Evolutionary conservation across 2,888 invertebrate genomes (phyloP), one percentile per base, ranked within the genome.

Genomic region (Drosophila rubida): DNA sequence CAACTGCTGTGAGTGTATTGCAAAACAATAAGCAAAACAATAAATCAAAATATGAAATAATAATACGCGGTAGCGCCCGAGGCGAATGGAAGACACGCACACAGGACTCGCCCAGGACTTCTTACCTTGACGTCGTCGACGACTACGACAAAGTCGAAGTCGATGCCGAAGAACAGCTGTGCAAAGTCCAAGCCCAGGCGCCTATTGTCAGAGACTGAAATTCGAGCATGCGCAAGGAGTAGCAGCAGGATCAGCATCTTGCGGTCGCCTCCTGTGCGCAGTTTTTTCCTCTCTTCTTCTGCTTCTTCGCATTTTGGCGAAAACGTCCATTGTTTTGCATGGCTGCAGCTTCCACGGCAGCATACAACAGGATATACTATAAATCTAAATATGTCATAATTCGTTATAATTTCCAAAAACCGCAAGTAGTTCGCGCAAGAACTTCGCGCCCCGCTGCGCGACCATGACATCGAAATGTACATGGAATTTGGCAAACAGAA

Each of bases 321-420:
- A 62, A 58, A 49, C n/a, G 45, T 54, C 60, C 68, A 57, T 71
- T 71, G 71, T 73, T 37, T 49, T 32, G 37, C 30, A 22, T 53
- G 53, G 11, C 30, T 32, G 22, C 60, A 50, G 50, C 58, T 41
- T 51, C 50, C 50, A 39, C 23, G 14, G 46, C 25, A 27, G 27
- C 9, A 8, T 27, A 27, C 8, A 27, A n/a, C n/a, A 3, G 27
- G 1, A 27, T 7, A 44, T 37, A 23, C 39, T 55, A 85, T 83
- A 82, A 82, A 87, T 84, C 88, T 77, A 79, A 85, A 87, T 87
- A 82, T 85, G 88, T 85, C 86, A 84, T 84, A 84, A 84, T 87
- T 87, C 88, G 83, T 69, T 75, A 82, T 85, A 87, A 87, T 85
- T 83, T 69, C 54, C 23, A 45, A n/a, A 65, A 83, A 82, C 87